These are phyloP conservation scores for Reinhardtius hippoglossoides DNA, from an alignment of 2,113 vertebrate species.

Conservation along the genomic window DNA sequence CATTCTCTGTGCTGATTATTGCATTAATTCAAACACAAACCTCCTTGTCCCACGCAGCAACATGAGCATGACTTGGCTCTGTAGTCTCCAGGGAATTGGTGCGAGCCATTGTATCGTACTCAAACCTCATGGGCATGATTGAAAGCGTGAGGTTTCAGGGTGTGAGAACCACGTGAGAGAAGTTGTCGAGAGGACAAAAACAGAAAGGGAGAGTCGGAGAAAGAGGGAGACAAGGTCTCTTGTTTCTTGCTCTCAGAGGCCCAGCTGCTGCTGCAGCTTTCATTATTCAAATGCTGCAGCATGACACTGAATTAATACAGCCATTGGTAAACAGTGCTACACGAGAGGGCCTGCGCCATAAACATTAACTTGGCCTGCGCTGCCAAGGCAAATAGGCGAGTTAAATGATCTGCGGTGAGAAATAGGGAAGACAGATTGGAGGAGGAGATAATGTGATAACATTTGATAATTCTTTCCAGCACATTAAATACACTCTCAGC, in stretches of 20 bases:
- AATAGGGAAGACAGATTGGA: constrained; percentile 8
- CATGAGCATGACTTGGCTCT: constrained; percentile 66
- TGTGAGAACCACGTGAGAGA: constrained; percentile 77
- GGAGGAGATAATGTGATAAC: constrained; percentile 33
- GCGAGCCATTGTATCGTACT: constrained; percentile 64
- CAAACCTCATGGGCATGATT: constrained; percentile 71
- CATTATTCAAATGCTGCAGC: constrained; percentile 72
- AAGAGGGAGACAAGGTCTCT: constrained; percentile 71
- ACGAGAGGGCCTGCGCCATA: constrained; percentile 35
- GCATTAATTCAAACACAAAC: constrained; percentile 71
- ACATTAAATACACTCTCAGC: constrained; percentile 18
- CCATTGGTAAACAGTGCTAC: constrained; percentile 59
- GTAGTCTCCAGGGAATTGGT: constrained; percentile 57
- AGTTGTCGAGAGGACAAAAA: constrained; percentile 77
- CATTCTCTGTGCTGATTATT: constrained; percentile 52
- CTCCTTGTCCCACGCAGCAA: constrained; percentile 61
- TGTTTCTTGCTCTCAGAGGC: constrained; percentile 67
- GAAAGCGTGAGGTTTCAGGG: constrained; percentile 77
- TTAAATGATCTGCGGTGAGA: constrained; percentile 34
- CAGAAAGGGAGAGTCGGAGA: constrained; percentile 57
- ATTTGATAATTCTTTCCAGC: constrained; percentile 15
- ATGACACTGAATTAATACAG: constrained; percentile 73
- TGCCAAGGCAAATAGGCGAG: constrained; percentile 50
- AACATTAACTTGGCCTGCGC: constrained; percentile 43
- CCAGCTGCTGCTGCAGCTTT: constrained; percentile 71